Evolutionary conservation across 2,113 vertebrate species (phyloP), one percentile per base, ranked within the genome.

Genomic region (Elephantulus edwardii): DNA sequence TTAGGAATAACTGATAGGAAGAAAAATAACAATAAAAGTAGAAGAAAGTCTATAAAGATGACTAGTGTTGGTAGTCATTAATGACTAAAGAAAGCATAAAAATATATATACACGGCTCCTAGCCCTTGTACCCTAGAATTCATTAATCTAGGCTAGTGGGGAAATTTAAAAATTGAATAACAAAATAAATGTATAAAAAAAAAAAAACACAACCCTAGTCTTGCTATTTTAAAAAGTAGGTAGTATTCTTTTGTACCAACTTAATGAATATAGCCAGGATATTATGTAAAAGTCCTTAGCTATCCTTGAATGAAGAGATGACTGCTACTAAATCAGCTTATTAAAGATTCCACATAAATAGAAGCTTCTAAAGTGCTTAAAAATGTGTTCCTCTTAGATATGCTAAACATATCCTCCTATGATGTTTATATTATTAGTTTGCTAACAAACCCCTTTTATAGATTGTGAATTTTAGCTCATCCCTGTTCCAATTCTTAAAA

Each of bases 181-280:
- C 58, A 50, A 72, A 74, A 40, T 82, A 83, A 54, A 20, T 35
- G 50, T 77, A 46, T n/a, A n/a, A n/a, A n/a, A n/a, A n/a, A n/a
- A n/a, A n/a, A n/a, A 91, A 71, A 60, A 30, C 14, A 60, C 22
- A 56, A n/a, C n/a, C n/a, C n/a, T 30, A 14, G 19, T 54, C 60
- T 76, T 52, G 14, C 44, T 92, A 33, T 82, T 91, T 95, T 82
- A 58, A 75, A 77, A 75, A 78, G 82, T 35, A 82, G 40, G 35
- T 42, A 92, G 10, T 70, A 72, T 72, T 50, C 26, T 76, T 5
- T 64, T 83, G 74, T 48, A 40, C 46, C 17, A 44, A 72, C 82
- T 58, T 88, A 64, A 35, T 70, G 94, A 93, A 46, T 60, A 71
- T 30, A 80, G 16, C 14, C 52, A 90, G 76, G 17, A 50, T 86